Base-by-base conservation (phyloP, 2,113 vertebrate genomes). In the Empidonax alnorum region DNA sequence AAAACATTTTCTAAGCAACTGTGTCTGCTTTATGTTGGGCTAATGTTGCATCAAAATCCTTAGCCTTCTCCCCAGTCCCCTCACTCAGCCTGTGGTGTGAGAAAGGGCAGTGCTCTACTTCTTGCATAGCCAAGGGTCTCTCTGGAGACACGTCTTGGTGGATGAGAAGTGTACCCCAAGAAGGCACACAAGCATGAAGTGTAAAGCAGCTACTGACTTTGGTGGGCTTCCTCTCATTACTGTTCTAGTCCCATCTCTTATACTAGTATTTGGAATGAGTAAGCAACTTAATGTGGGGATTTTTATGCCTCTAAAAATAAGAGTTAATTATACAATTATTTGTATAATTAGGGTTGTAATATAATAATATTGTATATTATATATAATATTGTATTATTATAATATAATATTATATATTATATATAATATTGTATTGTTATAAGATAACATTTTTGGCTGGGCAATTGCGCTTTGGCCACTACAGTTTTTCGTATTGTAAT, bases 61-160 rank as follows among this genome's bases (percentile, higher is more conserved):
- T 16, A 58, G 10, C 16, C 16, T 37, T 46, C 15, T 63, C 30
- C 30, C 4, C 14, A 47, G 0, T 3, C 3, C 4, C 30, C 3
- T 71, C 25, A 14, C 72, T 62, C 77, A 71, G 7, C 30, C n/a
- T 50, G 20, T 50, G 20, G 28, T 92, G 31, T 33, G 59, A 69
- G 55, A 80, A 47, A 73, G 41, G 25, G 69, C 12, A 41, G 12
- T 39, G 24, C 33, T 69, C 24, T 63, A 5, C 22, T 33, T 69
- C 66, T 46, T 47, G 21, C 24, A 23, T 23, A 89, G 31, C 6
- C 20, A 9, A 50, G 19, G 7, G 39, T 63, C 6, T 53, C 75
- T 55, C 5, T 7, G 55, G 20, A 76, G n/a, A 25, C 39, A 44
- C 5, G 4, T 41, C 12, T 52, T 31, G 3, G 6, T 46, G 35